Percentiles rank a stretch among this genome's conserved stretches.
These are phyloP conservation scores for Rhimphoctona megacephalus DNA, from an alignment of 2,888 invertebrate species.

Conservation along the genomic window DNA sequence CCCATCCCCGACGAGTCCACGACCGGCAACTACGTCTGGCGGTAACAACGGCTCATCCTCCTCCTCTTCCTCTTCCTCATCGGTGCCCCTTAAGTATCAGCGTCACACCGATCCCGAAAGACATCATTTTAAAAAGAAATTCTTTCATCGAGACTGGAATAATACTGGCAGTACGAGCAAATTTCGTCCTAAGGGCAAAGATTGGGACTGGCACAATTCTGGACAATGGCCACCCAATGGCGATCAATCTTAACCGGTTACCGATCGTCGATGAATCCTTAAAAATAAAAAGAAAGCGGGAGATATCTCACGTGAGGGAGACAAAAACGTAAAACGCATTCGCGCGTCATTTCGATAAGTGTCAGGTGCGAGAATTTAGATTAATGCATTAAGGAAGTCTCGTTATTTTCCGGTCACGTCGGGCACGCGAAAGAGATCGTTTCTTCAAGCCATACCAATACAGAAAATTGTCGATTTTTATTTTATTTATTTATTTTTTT, in stretches of 20 bases:
- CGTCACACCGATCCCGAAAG: constrained; percentile 86
- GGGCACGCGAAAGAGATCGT: background rate
- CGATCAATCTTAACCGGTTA: constrained; percentile 81
- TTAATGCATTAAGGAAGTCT: constrained; percentile 22
- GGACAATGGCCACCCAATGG: constrained; percentile 83
- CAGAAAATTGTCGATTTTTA: background rate
- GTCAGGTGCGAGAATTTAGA: background rate
- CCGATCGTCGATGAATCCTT: constrained; percentile 3
- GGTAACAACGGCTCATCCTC: constrained; percentile 82
- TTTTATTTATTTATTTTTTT: background rate
- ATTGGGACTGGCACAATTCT: constrained; percentile 89
- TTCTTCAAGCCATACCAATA: background rate
- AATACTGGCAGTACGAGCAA: constrained; percentile 86
- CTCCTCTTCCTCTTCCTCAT: constrained; percentile 71
- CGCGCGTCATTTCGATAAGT: background rate
- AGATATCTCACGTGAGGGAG: background rate
- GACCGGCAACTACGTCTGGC: constrained; percentile 85
- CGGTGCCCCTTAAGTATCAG: constrained; percentile 87
- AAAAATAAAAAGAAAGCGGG: background rate
- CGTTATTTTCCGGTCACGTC: background rate
- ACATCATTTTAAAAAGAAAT: constrained; percentile 94
- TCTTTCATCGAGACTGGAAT: constrained; percentile 89
- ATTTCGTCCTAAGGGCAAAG: constrained; percentile 90
- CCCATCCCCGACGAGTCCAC: constrained; percentile 86
- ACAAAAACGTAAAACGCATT: background rate